A percentile compares a stretch with the other conserved stretches of the same genome.
phyloP scores from a whole-genome alignment of 2,888 invertebrate species.

The Gortyna flavago region DNA sequence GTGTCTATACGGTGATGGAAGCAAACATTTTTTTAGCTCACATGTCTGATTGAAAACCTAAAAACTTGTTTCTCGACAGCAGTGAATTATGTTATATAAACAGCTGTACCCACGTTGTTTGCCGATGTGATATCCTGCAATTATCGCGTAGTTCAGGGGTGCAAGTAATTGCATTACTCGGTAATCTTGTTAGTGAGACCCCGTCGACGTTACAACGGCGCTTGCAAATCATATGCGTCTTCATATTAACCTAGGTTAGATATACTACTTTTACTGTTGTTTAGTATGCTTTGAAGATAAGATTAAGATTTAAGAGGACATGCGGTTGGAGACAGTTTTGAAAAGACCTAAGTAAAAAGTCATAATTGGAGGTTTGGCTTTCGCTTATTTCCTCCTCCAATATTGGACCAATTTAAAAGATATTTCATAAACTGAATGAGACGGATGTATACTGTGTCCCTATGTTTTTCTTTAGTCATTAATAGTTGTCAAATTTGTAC shows the following conservation, averaged over 20 bases:
- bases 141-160: constrained; percentile 22
- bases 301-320: not conserved
- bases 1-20: too few species aligned
- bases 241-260: constrained; percentile 22
- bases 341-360: too few species aligned
- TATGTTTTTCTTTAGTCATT: too few species aligned
- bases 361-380: too few species aligned
- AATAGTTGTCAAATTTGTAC: too few species aligned
- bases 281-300: too few species aligned
- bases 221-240: constrained; percentile 25
- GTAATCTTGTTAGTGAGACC: constrained; percentile 50
- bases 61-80: not conserved
- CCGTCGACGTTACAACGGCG: constrained; percentile 6
- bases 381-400: too few species aligned
- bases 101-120: not conserved
- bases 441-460: too few species aligned
- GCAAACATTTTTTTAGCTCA: not conserved
- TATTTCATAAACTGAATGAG: too few species aligned
- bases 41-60: not conserved
- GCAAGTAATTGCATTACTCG: constrained; percentile 53
- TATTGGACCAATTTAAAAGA: too few species aligned
- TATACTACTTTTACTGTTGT: not conserved
- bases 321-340: too few species aligned
- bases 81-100: not conserved
- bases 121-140: constrained; percentile 12